Conservation (phyloP, 2,113 vertebrate genomes). For the Neogale vison region DNA sequence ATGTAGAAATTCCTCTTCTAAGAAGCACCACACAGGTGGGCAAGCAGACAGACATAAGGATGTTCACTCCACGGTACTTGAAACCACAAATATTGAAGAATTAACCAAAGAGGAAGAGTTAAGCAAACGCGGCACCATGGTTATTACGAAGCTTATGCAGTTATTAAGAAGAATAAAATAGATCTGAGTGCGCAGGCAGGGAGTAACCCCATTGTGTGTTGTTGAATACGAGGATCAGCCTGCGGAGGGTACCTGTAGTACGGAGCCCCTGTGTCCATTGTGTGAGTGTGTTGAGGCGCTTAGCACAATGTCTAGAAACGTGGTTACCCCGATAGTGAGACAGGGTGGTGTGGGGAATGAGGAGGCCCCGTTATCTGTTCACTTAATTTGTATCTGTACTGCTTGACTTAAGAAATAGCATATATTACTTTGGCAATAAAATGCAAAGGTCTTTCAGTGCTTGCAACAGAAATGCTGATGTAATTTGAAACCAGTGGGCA, state of each 20-base stretch:
- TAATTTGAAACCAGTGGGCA: background rate
- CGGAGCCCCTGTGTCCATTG: background rate
- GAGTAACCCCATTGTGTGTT: rapidly evolving
- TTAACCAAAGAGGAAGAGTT: background rate
- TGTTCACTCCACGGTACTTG: rapidly evolving
- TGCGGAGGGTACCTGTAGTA: rapidly evolving
- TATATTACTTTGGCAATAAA: background rate
- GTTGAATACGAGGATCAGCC: rapidly evolving
- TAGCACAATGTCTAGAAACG: background rate
- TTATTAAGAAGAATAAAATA: too few species aligned
- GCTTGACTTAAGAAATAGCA: background rate
- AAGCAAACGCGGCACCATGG: rapidly evolving
- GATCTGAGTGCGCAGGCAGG: background rate
- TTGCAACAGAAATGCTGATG: background rate
- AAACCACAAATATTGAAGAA: rapidly evolving
- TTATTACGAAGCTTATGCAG: rapidly evolving
- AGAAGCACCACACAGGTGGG: background rate
- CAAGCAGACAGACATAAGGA: rapidly evolving
- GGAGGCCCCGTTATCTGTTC: background rate
- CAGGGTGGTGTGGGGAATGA: rapidly evolving
- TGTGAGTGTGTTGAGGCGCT: background rate
- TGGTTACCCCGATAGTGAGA: background rate
- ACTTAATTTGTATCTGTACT: background rate
- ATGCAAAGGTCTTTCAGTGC: background rate
- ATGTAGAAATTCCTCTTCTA: background rate